A percentile compares a stretch with the other conserved stretches of the same genome.
These are phyloP conservation scores for Elaphurus davidianus DNA, from an alignment of 2,113 vertebrate genomes.

Conservation along the genomic window DNA sequence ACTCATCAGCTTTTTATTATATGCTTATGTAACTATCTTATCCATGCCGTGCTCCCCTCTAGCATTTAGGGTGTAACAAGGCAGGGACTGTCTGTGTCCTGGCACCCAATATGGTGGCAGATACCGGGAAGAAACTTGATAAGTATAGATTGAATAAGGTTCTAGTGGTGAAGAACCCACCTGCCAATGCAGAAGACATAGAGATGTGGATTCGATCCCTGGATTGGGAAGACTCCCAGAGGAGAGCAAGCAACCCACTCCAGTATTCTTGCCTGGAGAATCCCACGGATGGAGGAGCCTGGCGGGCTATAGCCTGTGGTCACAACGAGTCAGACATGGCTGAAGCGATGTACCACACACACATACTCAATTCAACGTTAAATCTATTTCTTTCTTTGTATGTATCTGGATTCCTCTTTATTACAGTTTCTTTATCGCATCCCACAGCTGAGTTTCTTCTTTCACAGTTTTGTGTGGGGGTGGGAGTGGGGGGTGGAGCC, in stretches of 20 bases:
- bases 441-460: not conserved
- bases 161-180: not conserved
- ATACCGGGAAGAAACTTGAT: not conserved
- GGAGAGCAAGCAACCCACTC: not conserved
- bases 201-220: not conserved
- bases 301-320: not conserved
- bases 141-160: not conserved
- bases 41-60: not conserved
- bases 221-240: not conserved
- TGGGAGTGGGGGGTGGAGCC: not conserved
- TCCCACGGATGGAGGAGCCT: not conserved
- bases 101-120: not conserved
- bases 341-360: not conserved
- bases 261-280: not conserved
- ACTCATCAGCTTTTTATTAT: not conserved
- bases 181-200: not conserved
- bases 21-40: not conserved
- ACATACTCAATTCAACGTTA: not conserved
- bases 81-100: not conserved
- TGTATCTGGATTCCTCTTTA: not conserved
- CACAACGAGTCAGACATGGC: not conserved
- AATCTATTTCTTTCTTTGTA: not conserved
- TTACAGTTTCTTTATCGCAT: not conserved
- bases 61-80: not conserved
- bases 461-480: not conserved